phyloP scores from a whole-genome alignment of 2,113 vertebrate genomes.

The Chroicocephalus ridibundus region DNA sequence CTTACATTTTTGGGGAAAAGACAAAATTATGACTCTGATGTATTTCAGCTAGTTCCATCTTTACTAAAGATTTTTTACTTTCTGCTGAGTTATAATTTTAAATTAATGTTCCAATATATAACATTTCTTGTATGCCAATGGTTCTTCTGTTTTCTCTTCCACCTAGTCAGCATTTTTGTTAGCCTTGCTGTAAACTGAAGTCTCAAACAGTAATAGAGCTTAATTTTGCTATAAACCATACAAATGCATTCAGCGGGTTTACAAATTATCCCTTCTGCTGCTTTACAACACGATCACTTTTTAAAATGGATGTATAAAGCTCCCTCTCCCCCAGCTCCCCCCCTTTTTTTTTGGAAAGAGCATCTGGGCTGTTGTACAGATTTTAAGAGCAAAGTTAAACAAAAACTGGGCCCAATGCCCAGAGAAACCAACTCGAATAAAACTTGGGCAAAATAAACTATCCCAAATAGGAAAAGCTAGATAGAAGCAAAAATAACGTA shows the following conservation, averaged over 20 bases:
- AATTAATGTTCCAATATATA: not conserved
- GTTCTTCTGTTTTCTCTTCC: not conserved
- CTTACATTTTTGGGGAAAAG: not conserved
- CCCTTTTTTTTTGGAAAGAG: not conserved
- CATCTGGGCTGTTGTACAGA: constrained; percentile 33
- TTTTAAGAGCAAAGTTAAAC: constrained; percentile 55
- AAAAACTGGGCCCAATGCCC: constrained; percentile 49
- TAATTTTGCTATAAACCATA: constrained; percentile 36
- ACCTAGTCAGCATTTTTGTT: constrained; percentile 25
- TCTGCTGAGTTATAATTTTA: not conserved
- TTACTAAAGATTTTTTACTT: not conserved
- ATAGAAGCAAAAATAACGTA: not conserved
- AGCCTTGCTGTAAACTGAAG: not conserved
- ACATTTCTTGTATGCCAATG: not conserved
- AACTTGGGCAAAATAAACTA: constrained; percentile 43
- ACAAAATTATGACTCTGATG: not conserved
- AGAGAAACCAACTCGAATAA: constrained; percentile 56
- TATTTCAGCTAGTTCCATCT: not conserved
- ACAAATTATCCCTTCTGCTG: constrained; percentile 34
- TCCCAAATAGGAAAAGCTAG: constrained; percentile 36
- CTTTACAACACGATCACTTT: not conserved
- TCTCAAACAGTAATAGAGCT: not conserved
- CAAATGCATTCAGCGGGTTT: not conserved
- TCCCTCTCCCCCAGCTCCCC: not conserved
- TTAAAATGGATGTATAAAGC: not conserved